Percentiles rank a stretch among this genome's conserved stretches.
Conservation (phyloP, 2,888 invertebrate genomes). For the Hylaea fasciaria region DNA sequence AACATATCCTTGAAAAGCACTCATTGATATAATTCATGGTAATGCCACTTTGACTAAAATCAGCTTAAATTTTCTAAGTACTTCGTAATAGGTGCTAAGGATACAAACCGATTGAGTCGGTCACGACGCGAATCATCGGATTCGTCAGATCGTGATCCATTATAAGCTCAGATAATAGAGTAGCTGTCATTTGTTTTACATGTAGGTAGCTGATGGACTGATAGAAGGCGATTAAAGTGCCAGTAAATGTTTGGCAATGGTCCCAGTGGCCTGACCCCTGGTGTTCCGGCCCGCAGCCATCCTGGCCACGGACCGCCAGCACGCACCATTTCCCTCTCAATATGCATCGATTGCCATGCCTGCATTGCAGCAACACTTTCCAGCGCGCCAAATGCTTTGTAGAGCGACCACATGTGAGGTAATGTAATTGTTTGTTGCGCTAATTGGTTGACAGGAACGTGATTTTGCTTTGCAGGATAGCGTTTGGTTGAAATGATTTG, state of each 20-base stretch:
- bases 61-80: too few relatives aligned
- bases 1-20: too few relatives aligned
- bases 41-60: too few relatives aligned
- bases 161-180: too few relatives aligned
- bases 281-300: slow-evolving; percentile 19
- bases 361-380: slow-evolving; percentile 44
- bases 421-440: slow-evolving; percentile 46
- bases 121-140: too few relatives aligned
- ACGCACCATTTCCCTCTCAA: slow-evolving; percentile 47
- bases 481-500: not conserved
- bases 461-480: not conserved
- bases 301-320: slow-evolving; percentile 20
- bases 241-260: not conserved
- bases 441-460: slow-evolving; percentile 46
- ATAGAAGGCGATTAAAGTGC: too few relatives aligned
- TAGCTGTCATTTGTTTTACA: too few relatives aligned
- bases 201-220: too few relatives aligned
- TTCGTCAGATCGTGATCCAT: too few relatives aligned
- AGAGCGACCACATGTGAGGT: slow-evolving; percentile 59
- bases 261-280: not conserved
- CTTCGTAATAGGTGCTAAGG: too few relatives aligned
- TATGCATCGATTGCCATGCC: slow-evolving; percentile 54
- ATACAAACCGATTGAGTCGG: too few relatives aligned
- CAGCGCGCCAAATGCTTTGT: slow-evolving; percentile 44
- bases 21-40: too few relatives aligned